Base-by-base conservation (phyloP, 2,888 invertebrate genomes). In the Nebria brevicollis region DNA sequence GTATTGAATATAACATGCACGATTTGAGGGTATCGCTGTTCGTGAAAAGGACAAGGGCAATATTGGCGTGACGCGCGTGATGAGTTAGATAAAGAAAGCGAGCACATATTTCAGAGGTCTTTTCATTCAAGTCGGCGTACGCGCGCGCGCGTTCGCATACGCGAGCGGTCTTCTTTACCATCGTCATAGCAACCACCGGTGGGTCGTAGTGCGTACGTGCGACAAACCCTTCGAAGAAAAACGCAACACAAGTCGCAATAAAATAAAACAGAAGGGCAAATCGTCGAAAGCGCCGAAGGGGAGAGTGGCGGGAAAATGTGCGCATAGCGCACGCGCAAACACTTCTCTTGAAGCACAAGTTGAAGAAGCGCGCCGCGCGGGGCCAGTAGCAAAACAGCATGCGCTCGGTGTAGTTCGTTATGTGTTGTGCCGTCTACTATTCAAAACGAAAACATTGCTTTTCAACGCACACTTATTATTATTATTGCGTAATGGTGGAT, bases 141-240 rank as follows among this genome's bases (percentile, higher is more conserved):
- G 54, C 34, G 34, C 34, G 34, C 34, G 34, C 2, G 34, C 34
- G 54, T 8, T 5, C 34, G 34, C 34, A 5, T 5, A 5, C 2
- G 34, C 34, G 54, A 5, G 54, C 54, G 54, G 54, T 54, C 54
- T 54, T 2, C 54, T 54, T 54, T 54, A 13, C 54, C 13, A 54
- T 54, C 54, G 54, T 54, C 54, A 54, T 54, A 54, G 54, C 54
- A 54, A 54, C 54, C 54, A 54, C 54, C 54, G 54, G 54, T 54
- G 54, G 54, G 54, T 54, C 54, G 54, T 72, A 72, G 72, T 34
- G 72, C 77, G 77, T 72, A 65, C 68, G 77, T 72, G 77, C 42
- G 15, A 11, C 54, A 13, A 54, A 13, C 54, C 54, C 54, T 54
- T 54, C 54, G 13, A 54, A 54, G 54, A 54, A 54, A 54, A 54